phyloP scores from a whole-genome alignment of 2,888 invertebrate genomes.

The Sphecodes monilicornis region DNA sequence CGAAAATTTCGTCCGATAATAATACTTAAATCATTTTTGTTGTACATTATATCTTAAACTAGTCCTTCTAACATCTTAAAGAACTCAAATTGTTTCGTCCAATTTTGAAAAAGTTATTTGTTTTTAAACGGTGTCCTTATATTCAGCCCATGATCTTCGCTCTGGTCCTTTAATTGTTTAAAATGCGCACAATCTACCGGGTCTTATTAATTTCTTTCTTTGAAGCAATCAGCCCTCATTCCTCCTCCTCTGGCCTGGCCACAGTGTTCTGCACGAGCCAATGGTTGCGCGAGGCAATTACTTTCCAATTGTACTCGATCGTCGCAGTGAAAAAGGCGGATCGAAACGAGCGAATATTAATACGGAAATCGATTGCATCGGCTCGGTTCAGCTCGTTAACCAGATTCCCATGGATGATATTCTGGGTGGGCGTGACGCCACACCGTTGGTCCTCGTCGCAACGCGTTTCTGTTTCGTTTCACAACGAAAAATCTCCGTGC shows the following conservation, averaged over 20 bases:
- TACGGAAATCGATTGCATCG: constrained; percentile 40
- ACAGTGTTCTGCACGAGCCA: not conserved
- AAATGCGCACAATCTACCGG: not conserved
- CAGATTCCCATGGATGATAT: not conserved
- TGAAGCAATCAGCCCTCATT: not conserved
- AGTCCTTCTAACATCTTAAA: too few species aligned
- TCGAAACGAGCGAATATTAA: constrained; percentile 5
- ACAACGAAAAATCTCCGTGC: constrained; percentile 15
- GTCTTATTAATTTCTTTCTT: not conserved
- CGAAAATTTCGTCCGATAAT: too few species aligned
- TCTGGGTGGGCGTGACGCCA: constrained; percentile 12
- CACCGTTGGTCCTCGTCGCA: constrained; percentile 8
- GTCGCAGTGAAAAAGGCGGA: not conserved
- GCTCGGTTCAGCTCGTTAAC: not conserved
- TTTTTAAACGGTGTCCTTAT: too few species aligned
- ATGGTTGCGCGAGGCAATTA: not conserved
- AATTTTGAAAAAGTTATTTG: too few species aligned
- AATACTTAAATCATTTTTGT: too few species aligned
- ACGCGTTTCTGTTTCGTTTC: not conserved
- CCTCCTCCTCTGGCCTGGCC: not conserved
- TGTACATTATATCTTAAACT: too few species aligned
- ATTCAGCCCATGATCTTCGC: not conserved
- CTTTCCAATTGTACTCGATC: constrained; percentile 4
- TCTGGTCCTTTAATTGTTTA: not conserved
- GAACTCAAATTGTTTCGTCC: too few species aligned